phyloP scores from a whole-genome alignment of 2,888 invertebrate genomes.

The Itoplectis maculator region DNA sequence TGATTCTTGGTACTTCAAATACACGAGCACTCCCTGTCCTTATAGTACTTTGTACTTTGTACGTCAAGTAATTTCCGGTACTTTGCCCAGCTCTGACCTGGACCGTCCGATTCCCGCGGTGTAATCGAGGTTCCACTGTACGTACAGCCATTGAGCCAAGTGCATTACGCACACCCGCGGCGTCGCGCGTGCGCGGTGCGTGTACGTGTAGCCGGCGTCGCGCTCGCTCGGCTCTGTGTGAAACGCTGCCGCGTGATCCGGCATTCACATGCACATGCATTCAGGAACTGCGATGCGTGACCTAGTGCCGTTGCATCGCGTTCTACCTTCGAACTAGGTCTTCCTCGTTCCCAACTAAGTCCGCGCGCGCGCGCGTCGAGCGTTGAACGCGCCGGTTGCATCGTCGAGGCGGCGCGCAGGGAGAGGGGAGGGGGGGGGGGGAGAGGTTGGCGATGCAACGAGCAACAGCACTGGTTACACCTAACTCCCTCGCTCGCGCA shows the following conservation, averaged over 20 bases:
- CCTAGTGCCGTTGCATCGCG: slow-evolving; percentile 83
- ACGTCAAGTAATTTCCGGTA: too few relatives aligned
- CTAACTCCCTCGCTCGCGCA: slow-evolving; percentile 34
- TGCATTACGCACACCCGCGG: neutral
- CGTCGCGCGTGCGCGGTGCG: neutral
- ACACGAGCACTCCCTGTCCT: too few relatives aligned
- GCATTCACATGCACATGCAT: slow-evolving; percentile 71
- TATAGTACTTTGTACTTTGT: too few relatives aligned
- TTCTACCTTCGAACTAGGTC: slow-evolving; percentile 83
- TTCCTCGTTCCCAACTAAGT: slow-evolving; percentile 80
- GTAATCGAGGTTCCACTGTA: neutral
- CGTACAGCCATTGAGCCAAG: slow-evolving; percentile 18
- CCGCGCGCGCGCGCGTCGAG: slow-evolving; percentile 58
- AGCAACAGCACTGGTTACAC: slow-evolving; percentile 37
- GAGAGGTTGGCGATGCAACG: slow-evolving; percentile 64
- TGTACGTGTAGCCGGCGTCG: slow-evolving; percentile 20
- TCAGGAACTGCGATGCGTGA: slow-evolving; percentile 84
- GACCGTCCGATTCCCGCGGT: too few relatives aligned
- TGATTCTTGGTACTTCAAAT: too few relatives aligned
- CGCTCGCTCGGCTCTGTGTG: slow-evolving; percentile 54
- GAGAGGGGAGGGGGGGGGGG: slow-evolving; percentile 18
- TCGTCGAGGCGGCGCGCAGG: slow-evolving; percentile 59
- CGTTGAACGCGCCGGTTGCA: slow-evolving; percentile 65
- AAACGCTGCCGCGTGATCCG: slow-evolving; percentile 16
- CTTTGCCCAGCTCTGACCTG: too few relatives aligned